Conservation (phyloP, 2,113 vertebrate genomes). For the Lophura nycthemera region DNA sequence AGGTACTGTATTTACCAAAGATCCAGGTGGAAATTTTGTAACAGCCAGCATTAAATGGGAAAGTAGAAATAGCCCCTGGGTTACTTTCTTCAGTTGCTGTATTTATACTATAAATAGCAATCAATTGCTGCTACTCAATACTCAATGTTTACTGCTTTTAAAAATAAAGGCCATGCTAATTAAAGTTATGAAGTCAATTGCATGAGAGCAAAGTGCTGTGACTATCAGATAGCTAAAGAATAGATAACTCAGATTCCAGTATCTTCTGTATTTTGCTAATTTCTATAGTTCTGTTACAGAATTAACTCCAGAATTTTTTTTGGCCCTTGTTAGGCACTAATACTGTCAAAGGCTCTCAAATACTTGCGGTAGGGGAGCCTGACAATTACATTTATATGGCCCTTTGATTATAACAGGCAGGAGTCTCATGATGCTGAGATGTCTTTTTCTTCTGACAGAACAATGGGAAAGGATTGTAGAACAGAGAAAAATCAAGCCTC, state of each 20-base stretch:
- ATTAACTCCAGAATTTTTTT: slow-evolving; percentile 2
- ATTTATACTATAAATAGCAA: neutral
- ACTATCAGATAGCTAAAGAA: neutral
- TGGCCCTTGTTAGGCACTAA: neutral
- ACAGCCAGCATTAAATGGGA: neutral
- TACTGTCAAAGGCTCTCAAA: neutral
- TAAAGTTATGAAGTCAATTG: neutral
- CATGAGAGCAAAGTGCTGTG: neutral
- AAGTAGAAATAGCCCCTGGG: neutral
- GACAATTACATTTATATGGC: neutral
- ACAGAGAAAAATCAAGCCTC: neutral
- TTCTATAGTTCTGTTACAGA: neutral
- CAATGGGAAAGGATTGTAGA: neutral
- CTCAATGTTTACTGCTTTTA: neutral
- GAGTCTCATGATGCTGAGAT: neutral
- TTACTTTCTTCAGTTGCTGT: neutral
- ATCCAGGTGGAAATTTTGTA: neutral
- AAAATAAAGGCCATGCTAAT: neutral
- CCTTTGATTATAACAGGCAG: neutral
- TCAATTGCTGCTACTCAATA: neutral
- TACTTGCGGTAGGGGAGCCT: neutral
- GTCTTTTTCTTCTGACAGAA: neutral
- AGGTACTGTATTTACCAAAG: neutral
- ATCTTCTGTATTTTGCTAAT: neutral
- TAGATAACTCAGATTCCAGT: neutral